Evolutionary conservation across 1,140 invertebrate species (phyloP).

Genomic region (Microvelia longipes): DNA sequence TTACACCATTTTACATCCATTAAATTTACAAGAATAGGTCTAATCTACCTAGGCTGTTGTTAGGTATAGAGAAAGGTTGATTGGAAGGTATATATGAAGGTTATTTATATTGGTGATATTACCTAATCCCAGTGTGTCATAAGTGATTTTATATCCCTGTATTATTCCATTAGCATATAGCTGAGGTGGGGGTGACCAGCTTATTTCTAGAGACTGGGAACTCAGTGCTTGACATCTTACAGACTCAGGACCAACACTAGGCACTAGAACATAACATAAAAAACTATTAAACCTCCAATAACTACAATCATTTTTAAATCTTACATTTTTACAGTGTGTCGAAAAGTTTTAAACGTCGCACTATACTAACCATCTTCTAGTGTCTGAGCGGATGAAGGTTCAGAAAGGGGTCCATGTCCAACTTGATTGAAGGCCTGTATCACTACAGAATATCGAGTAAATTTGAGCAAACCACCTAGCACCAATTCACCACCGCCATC

Average conservation of each 20-base stretch:
- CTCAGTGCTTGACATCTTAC: constrained; percentile 48
- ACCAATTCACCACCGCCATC: constrained; percentile 47
- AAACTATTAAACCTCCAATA: background rate
- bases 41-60: too few relatives aligned
- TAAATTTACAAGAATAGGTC: too few relatives aligned
- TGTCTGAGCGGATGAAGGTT: constrained; percentile 56
- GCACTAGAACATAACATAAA: constrained; percentile 44
- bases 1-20: too few relatives aligned
- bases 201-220: constrained; percentile 61
- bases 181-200: constrained; percentile 66
- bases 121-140: constrained; percentile 38
- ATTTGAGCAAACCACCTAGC: constrained; percentile 50
- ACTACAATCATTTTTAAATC: too few relatives aligned
- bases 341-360: background rate
- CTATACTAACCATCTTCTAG: constrained; percentile 65
- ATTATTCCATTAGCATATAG: constrained; percentile 62
- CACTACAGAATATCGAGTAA: constrained; percentile 60
- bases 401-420: constrained; percentile 61
- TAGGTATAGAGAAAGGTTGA: too few relatives aligned
- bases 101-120: background rate
- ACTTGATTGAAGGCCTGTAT: constrained; percentile 76
- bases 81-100: too few relatives aligned
- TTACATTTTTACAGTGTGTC: too few relatives aligned
- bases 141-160: constrained; percentile 64
- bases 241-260: constrained; percentile 53